These are phyloP conservation scores for Drosophila crucigera DNA, from an alignment of 2,888 invertebrate genomes.

Conservation along the genomic window DNA sequence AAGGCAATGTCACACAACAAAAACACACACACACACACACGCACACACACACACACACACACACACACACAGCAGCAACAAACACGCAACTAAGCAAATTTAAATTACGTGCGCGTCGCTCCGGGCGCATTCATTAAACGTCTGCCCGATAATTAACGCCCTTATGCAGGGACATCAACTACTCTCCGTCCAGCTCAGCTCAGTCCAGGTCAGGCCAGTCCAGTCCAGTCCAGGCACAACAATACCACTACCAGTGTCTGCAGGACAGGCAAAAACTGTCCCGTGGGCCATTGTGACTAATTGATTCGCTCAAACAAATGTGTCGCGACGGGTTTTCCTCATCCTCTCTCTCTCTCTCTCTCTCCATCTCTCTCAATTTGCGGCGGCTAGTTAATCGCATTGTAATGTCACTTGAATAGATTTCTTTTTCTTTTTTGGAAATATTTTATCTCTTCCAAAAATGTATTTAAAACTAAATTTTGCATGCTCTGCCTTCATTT, in stretches of 20 bases:
- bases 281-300: conserved; percentile 72
- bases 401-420: conserved; percentile 45
- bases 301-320: conserved; percentile 69
- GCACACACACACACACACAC: neutral
- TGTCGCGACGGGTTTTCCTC: conserved; percentile 29
- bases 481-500: conserved; percentile 17
- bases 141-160: conserved; percentile 77
- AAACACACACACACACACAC: conserved; percentile 16
- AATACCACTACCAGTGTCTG: conserved; percentile 1
- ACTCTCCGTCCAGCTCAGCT: conserved; percentile 18
- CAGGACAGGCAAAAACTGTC: conserved; percentile 43
- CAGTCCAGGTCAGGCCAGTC: conserved; percentile 16
- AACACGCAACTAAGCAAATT: conserved; percentile 74
- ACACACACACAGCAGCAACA: neutral
- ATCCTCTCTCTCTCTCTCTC: conserved; percentile 1
- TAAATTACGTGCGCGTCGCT: conserved; percentile 70
- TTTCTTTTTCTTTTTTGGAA: neutral
- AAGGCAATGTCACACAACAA: conserved; percentile 50
- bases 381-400: conserved; percentile 71
- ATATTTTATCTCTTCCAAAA: conserved; percentile 3
- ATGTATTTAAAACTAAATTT: conserved; percentile 29
- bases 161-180: conserved; percentile 52
- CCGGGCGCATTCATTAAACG: conserved; percentile 78
- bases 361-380: conserved; percentile 19
- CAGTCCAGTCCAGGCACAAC: conserved; percentile 7